These are phyloP conservation scores for Slavum lentiscoides DNA, from an alignment of 2,888 invertebrate species.

Conservation along the genomic window DNA sequence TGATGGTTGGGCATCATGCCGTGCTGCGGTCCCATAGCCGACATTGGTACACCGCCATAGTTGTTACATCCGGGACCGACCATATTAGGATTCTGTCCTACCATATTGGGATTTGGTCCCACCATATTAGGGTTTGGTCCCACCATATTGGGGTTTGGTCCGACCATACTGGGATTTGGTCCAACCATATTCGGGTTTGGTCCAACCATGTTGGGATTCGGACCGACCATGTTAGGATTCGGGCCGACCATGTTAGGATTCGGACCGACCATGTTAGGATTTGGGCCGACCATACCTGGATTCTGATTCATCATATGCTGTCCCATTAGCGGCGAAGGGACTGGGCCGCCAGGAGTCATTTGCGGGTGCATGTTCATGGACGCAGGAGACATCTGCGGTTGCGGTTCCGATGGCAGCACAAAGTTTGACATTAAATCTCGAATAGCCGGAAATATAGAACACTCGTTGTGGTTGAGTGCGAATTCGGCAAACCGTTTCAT, in stretches of 20 bases:
- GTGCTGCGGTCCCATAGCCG: slow-evolving; percentile 50
- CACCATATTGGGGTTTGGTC: slow-evolving; percentile 37
- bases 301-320: slow-evolving; percentile 51
- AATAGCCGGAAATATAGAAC: slow-evolving; percentile 88
- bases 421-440: slow-evolving; percentile 85
- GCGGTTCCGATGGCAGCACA: slow-evolving; percentile 76
- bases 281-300: slow-evolving; percentile 42
- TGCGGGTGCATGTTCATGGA: slow-evolving; percentile 49
- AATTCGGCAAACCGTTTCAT: slow-evolving; percentile 77
- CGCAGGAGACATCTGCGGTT: slow-evolving; percentile 49
- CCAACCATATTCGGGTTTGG: slow-evolving; percentile 41
- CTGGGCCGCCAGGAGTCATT: slow-evolving; percentile 38
- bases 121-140: slow-evolving; percentile 44
- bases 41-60: slow-evolving; percentile 46
- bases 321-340: slow-evolving; percentile 48
- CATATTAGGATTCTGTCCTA: background rate
- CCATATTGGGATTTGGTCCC: slow-evolving; percentile 47
- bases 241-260: slow-evolving; percentile 42
- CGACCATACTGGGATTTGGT: slow-evolving; percentile 40
- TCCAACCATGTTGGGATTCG: slow-evolving; percentile 39
- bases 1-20: slow-evolving; percentile 49
- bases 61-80: slow-evolving; percentile 42
- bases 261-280: slow-evolving; percentile 42
- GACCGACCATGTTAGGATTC: slow-evolving; percentile 36
- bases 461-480: slow-evolving; percentile 69